Evolutionary conservation across 92 coral and sea anemone species (phyloP).

Genomic region (Siderastrea radians): DNA sequence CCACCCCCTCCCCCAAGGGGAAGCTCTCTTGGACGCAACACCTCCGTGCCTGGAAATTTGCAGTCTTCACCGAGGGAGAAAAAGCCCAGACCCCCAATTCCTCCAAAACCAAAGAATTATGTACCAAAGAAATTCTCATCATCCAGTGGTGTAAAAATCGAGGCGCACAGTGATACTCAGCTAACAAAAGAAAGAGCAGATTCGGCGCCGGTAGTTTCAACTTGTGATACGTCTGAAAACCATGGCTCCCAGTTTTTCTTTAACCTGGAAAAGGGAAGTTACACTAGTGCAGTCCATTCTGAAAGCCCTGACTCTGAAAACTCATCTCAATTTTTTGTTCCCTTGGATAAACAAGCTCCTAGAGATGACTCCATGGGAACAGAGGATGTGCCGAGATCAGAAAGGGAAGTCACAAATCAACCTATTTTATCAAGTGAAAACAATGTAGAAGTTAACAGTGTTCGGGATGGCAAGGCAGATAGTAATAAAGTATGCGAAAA

Average conservation of each 20-base stretch:
- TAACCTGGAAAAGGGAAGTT: neutral
- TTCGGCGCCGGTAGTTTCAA: neutral
- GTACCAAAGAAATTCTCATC: constrained; percentile 8
- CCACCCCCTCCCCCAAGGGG: constrained; percentile 52
- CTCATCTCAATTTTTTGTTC: constrained; percentile 21
- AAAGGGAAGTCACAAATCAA: too few species aligned
- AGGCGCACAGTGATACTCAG: neutral
- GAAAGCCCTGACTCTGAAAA: neutral
- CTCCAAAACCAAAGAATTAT: constrained; percentile 74
- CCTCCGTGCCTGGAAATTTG: neutral
- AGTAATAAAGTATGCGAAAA: neutral
- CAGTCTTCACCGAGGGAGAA: neutral
- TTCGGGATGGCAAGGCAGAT: neutral
- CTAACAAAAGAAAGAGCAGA: neutral
- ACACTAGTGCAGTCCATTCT: neutral
- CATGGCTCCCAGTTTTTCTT: constrained; percentile 2
- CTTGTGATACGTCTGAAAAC: neutral
- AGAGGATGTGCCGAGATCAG: neutral
- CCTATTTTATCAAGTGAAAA: neutral
- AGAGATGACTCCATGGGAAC: neutral
- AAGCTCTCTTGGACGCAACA: constrained; percentile 55
- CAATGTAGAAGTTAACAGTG: neutral
- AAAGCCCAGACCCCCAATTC: constrained; percentile 75
- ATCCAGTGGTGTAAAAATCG: neutral
- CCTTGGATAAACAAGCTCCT: neutral